Evolutionary conservation across 2,888 invertebrate genomes (phyloP), one percentile per base, ranked within the genome.

Genomic region (Tetragnatha montana): DNA sequence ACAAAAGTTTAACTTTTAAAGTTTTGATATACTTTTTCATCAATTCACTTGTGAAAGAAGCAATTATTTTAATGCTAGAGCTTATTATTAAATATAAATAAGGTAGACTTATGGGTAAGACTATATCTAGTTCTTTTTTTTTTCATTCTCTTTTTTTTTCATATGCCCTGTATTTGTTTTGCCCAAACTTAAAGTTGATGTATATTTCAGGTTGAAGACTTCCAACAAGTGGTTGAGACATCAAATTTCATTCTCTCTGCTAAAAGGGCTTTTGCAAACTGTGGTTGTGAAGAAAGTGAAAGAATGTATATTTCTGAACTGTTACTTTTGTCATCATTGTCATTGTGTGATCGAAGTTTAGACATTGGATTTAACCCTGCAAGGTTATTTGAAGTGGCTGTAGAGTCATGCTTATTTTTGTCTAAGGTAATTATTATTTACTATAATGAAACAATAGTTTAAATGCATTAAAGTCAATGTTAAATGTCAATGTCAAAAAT

Each of bases 191-290:
- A 35, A 35, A 12, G 22, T 21, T 68, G 8, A 35, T 81, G 6
- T 49, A 1, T 35, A 81, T 88, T 81, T n/a, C 49, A 89, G 89
- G 70, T 81, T 76, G 81, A 89, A 68, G 70, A 60, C n/a, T 75
- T 70, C 19, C 21, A 76, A 21, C 75, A 89, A 81, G 71, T 81
- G 21, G 47, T 47, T 68, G 89, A 89, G 71, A 60, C 51, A 21
- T 71, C 81, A 49, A 50, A 71, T 68, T 86, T 89, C 69, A 22
- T 85, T 47, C 22, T 86, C 6, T 81, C 76, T 76, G 76, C 81
- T 47, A 76, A 69, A 69, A 73, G 60, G 12, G 69, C 81, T 8
- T 88, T 84, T 60, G n/a, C 22, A 12, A 47, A 47, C 14, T 76
- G 71, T 6, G 47, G 85, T 51, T 71, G 74, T 73, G 75, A 81